Conservation (phyloP, 1,140 invertebrate species). For the Drosophila tani region DNA sequence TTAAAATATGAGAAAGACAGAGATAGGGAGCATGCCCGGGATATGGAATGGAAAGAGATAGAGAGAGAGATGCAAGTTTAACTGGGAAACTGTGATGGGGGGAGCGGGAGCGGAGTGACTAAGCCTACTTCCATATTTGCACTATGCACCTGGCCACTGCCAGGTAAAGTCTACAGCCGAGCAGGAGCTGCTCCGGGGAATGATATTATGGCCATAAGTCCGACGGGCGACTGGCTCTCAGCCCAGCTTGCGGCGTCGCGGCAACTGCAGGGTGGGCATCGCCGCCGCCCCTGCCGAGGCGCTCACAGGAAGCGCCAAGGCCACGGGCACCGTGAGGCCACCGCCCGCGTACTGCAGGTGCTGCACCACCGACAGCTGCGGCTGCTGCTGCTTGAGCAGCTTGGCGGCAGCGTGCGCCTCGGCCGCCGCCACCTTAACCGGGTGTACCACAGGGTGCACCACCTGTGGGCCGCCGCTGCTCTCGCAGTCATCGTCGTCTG, state of each 20-base stretch:
- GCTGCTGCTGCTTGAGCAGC: conserved; percentile 70
- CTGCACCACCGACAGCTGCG: conserved; percentile 72
- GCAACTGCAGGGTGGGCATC: conserved; percentile 23
- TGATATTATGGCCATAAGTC: conserved; percentile 40
- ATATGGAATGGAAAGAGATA: neutral
- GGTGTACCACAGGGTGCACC: conserved; percentile 21
- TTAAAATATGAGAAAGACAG: conserved; percentile 58
- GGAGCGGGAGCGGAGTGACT: neutral
- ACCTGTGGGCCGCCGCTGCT: conserved; percentile 16
- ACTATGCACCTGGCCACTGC: conserved; percentile 23
- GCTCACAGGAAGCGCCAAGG: conserved; percentile 54
- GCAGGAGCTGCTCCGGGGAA: conserved; percentile 13
- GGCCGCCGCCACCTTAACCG: conserved; percentile 46
- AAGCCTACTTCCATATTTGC: conserved; percentile 43
- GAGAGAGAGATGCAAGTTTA: neutral
- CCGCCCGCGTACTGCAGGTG: conserved; percentile 64
- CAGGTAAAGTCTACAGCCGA: conserved; percentile 26
- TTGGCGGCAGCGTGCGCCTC: conserved; percentile 70
- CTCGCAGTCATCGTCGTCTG: conserved; percentile 81
- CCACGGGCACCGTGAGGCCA: conserved; percentile 42
- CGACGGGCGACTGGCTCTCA: neutral
- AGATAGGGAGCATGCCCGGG: conserved; percentile 15
- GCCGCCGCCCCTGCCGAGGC: neutral
- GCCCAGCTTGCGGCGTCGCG: conserved; percentile 45
- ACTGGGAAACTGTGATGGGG: conserved; percentile 31